phyloP scores from a whole-genome alignment of 2,113 vertebrate genomes.

The Montifringilla adamsi region DNA sequence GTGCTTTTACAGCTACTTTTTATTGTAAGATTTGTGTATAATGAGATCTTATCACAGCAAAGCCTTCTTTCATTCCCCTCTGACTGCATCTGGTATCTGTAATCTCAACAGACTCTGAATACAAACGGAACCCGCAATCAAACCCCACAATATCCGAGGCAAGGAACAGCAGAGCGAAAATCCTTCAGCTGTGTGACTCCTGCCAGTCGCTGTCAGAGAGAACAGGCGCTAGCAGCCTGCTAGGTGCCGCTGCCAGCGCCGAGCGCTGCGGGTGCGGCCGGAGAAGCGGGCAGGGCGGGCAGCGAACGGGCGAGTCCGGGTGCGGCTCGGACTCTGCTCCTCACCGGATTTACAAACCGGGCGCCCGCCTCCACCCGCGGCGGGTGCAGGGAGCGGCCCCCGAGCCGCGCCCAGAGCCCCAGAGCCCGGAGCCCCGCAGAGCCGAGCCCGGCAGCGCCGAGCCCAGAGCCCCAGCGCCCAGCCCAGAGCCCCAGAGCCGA shows the following conservation, averaged over 20 bases:
- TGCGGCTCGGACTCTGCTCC: rapidly evolving
- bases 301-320: rapidly evolving
- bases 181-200: not conserved
- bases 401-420: no score
- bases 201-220: rapidly evolving
- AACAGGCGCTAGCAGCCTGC: rapidly evolving
- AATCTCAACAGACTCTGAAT: not conserved
- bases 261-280: not conserved
- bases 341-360: not conserved
- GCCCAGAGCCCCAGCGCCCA: no score
- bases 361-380: rapidly evolving
- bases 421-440: no score
- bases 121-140: not conserved
- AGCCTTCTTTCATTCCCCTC: not conserved
- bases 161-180: not conserved
- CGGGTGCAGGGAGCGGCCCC: rapidly evolving
- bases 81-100: not conserved
- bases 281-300: not conserved
- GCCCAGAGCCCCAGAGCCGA: no score
- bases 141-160: not conserved
- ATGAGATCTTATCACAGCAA: not conserved
- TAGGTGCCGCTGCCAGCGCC: rapidly evolving
- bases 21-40: not conserved
- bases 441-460: no score
- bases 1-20: not conserved